Evolutionary conservation across 2,888 invertebrate species (phyloP).

Genomic region (Choristoneura rosaceana): DNA sequence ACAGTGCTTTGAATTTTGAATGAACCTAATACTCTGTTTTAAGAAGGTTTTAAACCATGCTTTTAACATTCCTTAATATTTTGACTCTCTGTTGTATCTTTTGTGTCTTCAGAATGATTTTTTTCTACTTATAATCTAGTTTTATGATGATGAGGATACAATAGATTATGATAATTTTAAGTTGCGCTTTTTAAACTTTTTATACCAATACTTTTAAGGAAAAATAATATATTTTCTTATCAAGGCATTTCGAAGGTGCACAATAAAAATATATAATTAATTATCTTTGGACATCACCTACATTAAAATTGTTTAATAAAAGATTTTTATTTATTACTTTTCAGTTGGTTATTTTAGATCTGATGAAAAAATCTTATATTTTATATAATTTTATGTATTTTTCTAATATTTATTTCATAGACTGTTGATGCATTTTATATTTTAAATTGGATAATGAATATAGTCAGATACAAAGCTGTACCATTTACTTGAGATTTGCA

Average conservation of each 20-base stretch:
- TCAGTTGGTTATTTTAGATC: slow-evolving; percentile 25
- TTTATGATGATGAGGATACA: background rate
- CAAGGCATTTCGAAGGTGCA: slow-evolving; percentile 16
- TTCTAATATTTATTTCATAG: slow-evolving; percentile 22
- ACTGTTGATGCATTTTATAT: slow-evolving; percentile 12
- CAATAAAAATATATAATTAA: slow-evolving; percentile 22
- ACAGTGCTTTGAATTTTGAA: background rate
- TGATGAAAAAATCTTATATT: slow-evolving; percentile 29
- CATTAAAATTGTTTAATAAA: background rate
- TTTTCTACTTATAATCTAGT: background rate
- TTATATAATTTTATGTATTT: slow-evolving; percentile 17
- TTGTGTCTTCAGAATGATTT: slow-evolving; percentile 3
- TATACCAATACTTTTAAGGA: slow-evolving; percentile 12
- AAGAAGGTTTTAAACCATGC: no score
- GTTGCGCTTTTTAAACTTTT: slow-evolving; percentile 13
- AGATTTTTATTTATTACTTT: slow-evolving; percentile 2
- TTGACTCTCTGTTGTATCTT: slow-evolving; percentile 10
- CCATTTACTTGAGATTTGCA: slow-evolving; percentile 2
- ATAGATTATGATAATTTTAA: slow-evolving; percentile 2
- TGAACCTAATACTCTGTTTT: background rate
- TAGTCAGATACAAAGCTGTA: background rate
- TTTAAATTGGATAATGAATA: background rate
- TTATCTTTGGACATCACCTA: slow-evolving; percentile 13
- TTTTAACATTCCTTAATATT: slow-evolving; percentile 1
- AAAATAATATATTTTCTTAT: slow-evolving; percentile 24